These are phyloP conservation scores for Drosophila leontia DNA, from an alignment of 1,140 invertebrate species.

Conservation along the genomic window DNA sequence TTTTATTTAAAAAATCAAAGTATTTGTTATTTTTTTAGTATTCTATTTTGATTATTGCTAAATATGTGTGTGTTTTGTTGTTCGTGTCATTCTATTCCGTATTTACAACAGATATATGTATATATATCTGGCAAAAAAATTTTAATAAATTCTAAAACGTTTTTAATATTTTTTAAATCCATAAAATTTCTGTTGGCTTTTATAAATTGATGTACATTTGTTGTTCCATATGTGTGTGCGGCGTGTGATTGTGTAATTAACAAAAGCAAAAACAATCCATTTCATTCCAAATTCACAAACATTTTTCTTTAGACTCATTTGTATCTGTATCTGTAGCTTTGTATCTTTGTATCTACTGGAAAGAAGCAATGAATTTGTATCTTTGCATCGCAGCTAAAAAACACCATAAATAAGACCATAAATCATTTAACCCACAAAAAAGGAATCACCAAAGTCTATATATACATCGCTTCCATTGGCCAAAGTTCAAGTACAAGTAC, in stretches of 20 bases:
- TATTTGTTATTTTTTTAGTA: conserved; percentile 11
- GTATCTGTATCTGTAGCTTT: conserved; percentile 5
- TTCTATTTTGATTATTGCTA: conserved; percentile 23
- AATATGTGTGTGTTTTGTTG: conserved; percentile 20
- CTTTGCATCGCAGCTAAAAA: neutral
- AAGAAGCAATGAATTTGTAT: conserved; percentile 8
- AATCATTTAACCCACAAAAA: conserved; percentile 51
- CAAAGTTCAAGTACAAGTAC: conserved; percentile 52
- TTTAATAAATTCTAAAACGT: conserved; percentile 19
- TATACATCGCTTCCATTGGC: conserved; percentile 1
- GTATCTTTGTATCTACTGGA: conserved; percentile 7
- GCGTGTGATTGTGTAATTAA: conserved; percentile 47
- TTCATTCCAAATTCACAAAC: conserved; percentile 11
- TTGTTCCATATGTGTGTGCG: conserved; percentile 24
- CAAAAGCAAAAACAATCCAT: conserved; percentile 15
- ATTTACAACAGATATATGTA: conserved; percentile 5
- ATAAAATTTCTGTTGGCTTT: conserved; percentile 25
- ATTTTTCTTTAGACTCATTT: conserved; percentile 15
- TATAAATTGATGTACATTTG: neutral
- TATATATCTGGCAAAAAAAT: conserved; percentile 10
- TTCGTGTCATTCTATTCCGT: conserved; percentile 11
- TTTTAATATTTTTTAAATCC: neutral
- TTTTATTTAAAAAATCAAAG: conserved; percentile 14
- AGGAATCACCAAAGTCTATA: neutral
- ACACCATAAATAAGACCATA: conserved; percentile 49